Base-by-base conservation (phyloP, 35 echinoderm and acorn worm genomes). In the Apostichopus japonicus region DNA sequence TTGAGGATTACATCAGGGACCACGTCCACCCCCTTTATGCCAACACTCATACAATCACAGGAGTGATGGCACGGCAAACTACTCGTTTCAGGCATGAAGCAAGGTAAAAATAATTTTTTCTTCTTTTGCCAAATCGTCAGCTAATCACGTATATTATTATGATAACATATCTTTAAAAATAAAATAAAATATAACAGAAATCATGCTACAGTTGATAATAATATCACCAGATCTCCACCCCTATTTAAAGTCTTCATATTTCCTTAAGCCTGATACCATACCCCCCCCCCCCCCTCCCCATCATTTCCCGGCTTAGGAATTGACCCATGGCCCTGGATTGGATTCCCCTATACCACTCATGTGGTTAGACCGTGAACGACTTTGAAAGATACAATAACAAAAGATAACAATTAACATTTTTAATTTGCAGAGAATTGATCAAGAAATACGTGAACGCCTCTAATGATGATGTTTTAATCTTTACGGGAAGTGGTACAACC, bases 1-100 rank as follows among this genome's bases (percentile, higher is more conserved):
- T 98, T 55, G 97, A 98, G 90, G 95, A 98, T 23, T 98, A 96
- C 84, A 96, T 98, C 71, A 96, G 70, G n/a, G 78, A 98, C 51
- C 95, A 98, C 81, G 97, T 98, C 0, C 91, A 94, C 22, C 97
- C 97, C 0, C 80, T 96, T 14, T 98, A 98, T 27, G 97, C 95
- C 44, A 98, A 98, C 80, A 98, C 97, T 19, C 97, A 98, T 61
- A 98, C 97, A 1, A 96, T 93, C 5, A 98, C 97, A 59, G 95
- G 93, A 8, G 65, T 98, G 0, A 96, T 98, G 93, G 93, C 97
- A 0, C 88, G 95, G 56, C 97, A 98, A 55, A 98, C 97, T n/a
- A 94, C 97, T 13, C 84, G 89, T 54, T 96, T 98, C n/a, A 63
- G 97, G 53, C 86, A 98, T 16, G 97, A 98, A 88, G 93, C 97